Evolutionary conservation across 1,140 invertebrate species (phyloP), one percentile per base, ranked within the genome.

Genomic region (Drosophila lacertosa): DNA sequence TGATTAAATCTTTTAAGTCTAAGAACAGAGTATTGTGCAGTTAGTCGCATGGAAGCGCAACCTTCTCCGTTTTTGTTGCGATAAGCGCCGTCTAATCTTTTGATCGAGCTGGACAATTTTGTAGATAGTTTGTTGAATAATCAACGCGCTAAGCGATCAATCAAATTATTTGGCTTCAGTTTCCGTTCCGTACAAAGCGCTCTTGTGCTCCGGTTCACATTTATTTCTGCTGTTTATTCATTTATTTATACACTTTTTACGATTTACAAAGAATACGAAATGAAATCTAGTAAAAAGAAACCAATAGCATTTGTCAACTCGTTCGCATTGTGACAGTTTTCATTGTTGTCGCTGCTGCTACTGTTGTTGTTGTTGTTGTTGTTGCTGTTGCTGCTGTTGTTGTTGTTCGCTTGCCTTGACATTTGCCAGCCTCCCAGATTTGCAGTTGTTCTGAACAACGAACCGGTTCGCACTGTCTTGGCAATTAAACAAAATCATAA

Each of bases 381-480:
- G 5, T 20, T 67, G 24, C 32, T 59, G 37, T 40, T 58, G 29
- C 11, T 42, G 10, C 16, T n/a, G 20, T 22, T 48, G 29, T 48
- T 40, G 35, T 44, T 57, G 32, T 59, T 50, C 4, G 16, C 62
- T 15, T 67, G 64, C 77, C 77, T 79, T 79, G 76, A 79, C 76
- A 81, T 81, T 81, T 81, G 68, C 69, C 55, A 62, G 42, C 63
- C 69, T 50, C 47, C 35, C 45, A 50, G 57, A 51, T 60, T 68
- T 74, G 66, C 35, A 32, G 50, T 76, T 67, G 37, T 75, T 73
- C 44, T 76, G 57, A 48, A 55, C 33, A 39, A 22, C 50, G 48
- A 74, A 77, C 74, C 74, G 74, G 74, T 78, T 72, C 42, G 44
- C 72, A 75, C 63, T 58, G 63, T 44, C 57, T 57, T 78, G 63